Evolutionary conservation across 2,888 invertebrate genomes (phyloP).

Genomic region (Eugnorisma glareosa): DNA sequence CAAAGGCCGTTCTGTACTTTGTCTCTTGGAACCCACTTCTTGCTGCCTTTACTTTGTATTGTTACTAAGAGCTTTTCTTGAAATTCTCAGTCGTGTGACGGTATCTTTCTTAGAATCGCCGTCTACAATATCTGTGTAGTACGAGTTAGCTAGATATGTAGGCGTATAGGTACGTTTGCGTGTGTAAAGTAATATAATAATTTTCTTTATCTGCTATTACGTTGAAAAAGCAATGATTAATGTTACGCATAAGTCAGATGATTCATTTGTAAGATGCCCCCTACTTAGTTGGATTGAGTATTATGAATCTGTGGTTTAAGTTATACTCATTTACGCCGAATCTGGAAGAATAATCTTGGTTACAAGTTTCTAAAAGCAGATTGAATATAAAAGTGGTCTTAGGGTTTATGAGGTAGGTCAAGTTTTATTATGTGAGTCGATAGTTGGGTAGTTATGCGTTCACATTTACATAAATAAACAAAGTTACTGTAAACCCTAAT

Average conservation of each 20-base stretch:
- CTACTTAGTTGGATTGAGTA: conserved; percentile 1
- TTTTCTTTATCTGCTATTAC: conserved; percentile 64
- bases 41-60: conserved; percentile 66
- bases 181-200: conserved; percentile 54
- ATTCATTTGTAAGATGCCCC: conserved; percentile 64
- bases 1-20: conserved; percentile 42
- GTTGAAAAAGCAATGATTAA: conserved; percentile 67
- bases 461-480: background rate
- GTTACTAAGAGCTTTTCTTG: conserved; percentile 69
- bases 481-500: background rate
- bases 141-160: conserved; percentile 36
- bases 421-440: background rate
- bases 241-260: conserved; percentile 59
- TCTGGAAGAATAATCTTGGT: background rate
- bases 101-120: conserved; percentile 64
- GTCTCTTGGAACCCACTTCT: conserved; percentile 39
- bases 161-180: conserved; percentile 18
- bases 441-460: background rate
- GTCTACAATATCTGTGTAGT: conserved; percentile 55
- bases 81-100: conserved; percentile 62
- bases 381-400: background rate
- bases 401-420: background rate
- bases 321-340: conserved; percentile 10
- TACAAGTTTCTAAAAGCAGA: background rate
- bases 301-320: conserved; percentile 32